Evolutionary conservation across 2,113 vertebrate species (phyloP), one percentile per base, ranked within the genome.

Genomic region (Rutilus rutilus): DNA sequence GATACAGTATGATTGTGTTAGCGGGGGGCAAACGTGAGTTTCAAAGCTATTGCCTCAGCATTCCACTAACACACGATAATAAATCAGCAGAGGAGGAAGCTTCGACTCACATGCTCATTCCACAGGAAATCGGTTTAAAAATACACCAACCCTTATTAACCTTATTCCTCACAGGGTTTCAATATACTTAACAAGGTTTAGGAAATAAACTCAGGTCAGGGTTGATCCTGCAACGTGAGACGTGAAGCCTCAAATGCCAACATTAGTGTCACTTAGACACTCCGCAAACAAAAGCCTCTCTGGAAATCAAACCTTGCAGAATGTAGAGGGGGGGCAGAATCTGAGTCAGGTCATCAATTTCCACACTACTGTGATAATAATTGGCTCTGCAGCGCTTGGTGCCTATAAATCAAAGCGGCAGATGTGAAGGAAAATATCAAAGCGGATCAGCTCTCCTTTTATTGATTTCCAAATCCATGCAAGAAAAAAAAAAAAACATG

Each of bases 111-210:
- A 85, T 78, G 85, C 85, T 75, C 67, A 74, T 82, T 86, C 74
- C 57, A 84, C 7, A 67, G 82, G 86, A 86, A 88, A 90, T 85
- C 27, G 11, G 62, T 85, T 89, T 88, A 71, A 84, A 88, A 85
- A 87, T 73, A 78, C 50, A 36, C 42, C 57, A 73, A 50, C 52
- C 62, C 78, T 88, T 88, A 87, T 87, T 86, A 83, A 57, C 85
- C 71, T 75, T 85, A 87, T 88, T 87, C 78, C 81, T 86, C 87
- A 86, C 78, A 83, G 60, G 64, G 67, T 39, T 82, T 79, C 86
- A 81, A 84, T 82, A 69, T 60, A 85, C 78, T 33, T 85, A 88
- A 86, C 59, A n/a, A 82, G 60, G 77, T 86, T 88, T 83, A 42
- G 23, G 11, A 36, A 52, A 74, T n/a, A 71, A 54, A 62, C 17